Base-by-base conservation (phyloP, 2,797 vertebrate species). In the Characodon lateralis region DNA sequence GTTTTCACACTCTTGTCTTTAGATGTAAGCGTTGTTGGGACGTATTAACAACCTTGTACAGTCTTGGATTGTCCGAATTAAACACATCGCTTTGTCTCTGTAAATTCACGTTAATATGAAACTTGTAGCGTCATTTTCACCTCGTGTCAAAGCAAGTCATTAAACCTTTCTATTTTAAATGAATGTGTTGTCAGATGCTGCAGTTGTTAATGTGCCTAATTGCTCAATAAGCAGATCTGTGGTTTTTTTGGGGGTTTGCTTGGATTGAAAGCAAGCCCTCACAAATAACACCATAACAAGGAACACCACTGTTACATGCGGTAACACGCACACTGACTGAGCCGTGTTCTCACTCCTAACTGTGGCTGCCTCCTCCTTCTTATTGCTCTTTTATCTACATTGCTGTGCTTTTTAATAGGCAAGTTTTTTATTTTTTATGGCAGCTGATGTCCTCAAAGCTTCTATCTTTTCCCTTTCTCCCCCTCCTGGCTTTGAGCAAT, bases 401-500 rank as follows among this genome's bases (percentile, higher is more conserved):
- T 74, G 28, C 71, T 61, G 35, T 16, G 1, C 68, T 58, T 24
- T 58, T 58, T 56, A 26, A 68, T 53, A 9, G 28, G 31, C 13
- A 77, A 59, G 3, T 51, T 78, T 73, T 73, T 72, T 41, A 35
- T 63, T 73, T 78, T 80, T 83, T 78, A 66, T 56, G 24, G 31
- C 59, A 24, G 20, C 48, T 50, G 78, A 69, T 68, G 46, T 75
- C 48, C 35, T 59, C 75, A 16, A n/a, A 69, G 77, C 87, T 88
- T 79, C 71, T 78, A 84, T 66, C 79, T 55, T 79, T 81, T 77
- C 53, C 51, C 43, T 7, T 73, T 71, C 76, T 13, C 24, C 8
- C 53, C 31, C n/a, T 51, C 5, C 6, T 79, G 81, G 78, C 84
- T 75, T 80, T 82, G 75, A 85, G 72, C 6, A 14, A n/a, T 76